These are phyloP conservation scores for Temnothorax nylanderi DNA, from an alignment of 1,140 invertebrate genomes.

Conservation along the genomic window DNA sequence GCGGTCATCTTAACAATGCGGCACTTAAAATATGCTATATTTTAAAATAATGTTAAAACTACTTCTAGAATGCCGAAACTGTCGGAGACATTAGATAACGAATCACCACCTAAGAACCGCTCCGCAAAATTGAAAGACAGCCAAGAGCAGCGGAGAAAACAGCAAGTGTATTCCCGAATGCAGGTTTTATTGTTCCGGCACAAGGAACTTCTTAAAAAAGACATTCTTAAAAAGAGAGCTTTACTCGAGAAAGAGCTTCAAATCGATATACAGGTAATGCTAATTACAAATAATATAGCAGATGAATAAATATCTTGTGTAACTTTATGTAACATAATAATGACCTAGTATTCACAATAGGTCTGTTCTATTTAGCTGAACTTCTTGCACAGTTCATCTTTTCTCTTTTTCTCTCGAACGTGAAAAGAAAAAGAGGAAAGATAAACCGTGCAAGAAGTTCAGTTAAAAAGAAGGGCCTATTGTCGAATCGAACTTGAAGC, in stretches of 20 bases:
- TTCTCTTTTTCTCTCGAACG: too few relatives aligned
- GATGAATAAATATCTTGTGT: not conserved
- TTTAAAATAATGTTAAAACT: slow-evolving; percentile 10
- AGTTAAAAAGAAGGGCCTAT: not conserved
- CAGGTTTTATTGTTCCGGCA: slow-evolving; percentile 92
- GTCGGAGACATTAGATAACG: slow-evolving; percentile 74
- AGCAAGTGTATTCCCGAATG: slow-evolving; percentile 87
- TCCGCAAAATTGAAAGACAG: slow-evolving; percentile 82
- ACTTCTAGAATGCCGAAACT: slow-evolving; percentile 74
- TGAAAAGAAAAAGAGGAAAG: too few relatives aligned
- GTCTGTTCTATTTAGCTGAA: too few relatives aligned
- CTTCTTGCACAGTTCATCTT: too few relatives aligned
- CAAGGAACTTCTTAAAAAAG: slow-evolving; percentile 97
- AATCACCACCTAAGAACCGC: slow-evolving; percentile 79
- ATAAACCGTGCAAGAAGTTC: too few relatives aligned
- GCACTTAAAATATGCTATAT: not conserved
- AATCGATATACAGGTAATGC: slow-evolving; percentile 93
- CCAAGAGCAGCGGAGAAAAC: slow-evolving; percentile 85
- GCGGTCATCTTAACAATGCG: not conserved
- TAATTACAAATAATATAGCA: not conserved
- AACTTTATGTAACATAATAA: not conserved
- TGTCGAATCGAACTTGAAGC: not conserved
- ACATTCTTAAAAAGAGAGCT: slow-evolving; percentile 96
- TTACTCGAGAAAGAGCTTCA: slow-evolving; percentile 96
- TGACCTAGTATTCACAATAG: too few relatives aligned